Evolutionary conservation across 2,888 invertebrate species (phyloP), one percentile per base, ranked within the genome.

Genomic region (Ferrisia virgata): DNA sequence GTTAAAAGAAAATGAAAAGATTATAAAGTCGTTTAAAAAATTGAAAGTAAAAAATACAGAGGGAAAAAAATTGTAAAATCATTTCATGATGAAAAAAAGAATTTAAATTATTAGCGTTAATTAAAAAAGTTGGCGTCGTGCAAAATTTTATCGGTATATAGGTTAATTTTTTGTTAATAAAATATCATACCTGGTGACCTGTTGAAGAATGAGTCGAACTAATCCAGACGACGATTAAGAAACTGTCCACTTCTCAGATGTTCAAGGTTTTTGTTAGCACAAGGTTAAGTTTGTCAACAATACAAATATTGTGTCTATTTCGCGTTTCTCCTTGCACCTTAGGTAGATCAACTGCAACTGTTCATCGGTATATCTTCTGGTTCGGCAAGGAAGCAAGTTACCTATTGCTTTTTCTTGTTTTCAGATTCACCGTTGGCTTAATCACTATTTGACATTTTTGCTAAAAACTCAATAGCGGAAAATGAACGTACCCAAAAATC

Each of bases 201-300:
- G 64, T 76, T 76, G 72, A 76, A n/a, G 18, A 36, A 76, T 76
- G 72, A 76, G 72, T 76, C 36, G 72, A n/a, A 36, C 36, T 36
- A 76, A 76, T 76, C 72, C 72, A 76, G 36, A 76, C 72, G 36
- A 76, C 72, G 72, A 76, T 76, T 76, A 76, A 76, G 36, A 76
- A 36, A 76, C 36, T 76, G 72, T 76, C n/a, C 72, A 76, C 72
- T 36, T 76, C 36, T 36, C 72, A 76, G 72, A 76, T 76, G 43
- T 79, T 79, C 79, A 80, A 80, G 80, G 47, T 80, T 80, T n/a
- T n/a, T 80, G 47, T 47, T 18, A 80, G 47, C 80, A 53, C 80
- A 33, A 47, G 80, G 80, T 80, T 43, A 80, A 53, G 80, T 43
- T 80, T 4, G 80, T 33, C 47, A n/a, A 80, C 79, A n/a, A 40